A percentile compares a stretch with the other conserved stretches of the same genome.
These are phyloP conservation scores for Rhinophrynus dorsalis DNA, from an alignment of 2,797 vertebrate genomes.

Conservation along the genomic window DNA sequence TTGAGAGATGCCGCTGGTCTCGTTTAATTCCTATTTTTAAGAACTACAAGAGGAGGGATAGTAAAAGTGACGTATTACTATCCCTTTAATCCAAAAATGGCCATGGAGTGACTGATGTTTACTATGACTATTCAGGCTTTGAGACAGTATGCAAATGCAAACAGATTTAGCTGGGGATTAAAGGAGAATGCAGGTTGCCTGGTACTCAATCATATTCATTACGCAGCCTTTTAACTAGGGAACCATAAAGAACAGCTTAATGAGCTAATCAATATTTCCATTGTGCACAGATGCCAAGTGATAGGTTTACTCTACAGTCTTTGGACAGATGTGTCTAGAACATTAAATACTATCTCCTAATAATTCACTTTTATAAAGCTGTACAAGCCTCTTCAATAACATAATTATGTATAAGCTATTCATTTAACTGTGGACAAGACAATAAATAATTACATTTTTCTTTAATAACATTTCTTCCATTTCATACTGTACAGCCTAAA, in stretches of 20 bases:
- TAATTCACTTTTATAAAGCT: conserved; percentile 5
- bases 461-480: no score
- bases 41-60: no score
- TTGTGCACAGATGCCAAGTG: not conserved
- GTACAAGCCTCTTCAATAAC: not conserved
- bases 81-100: no score
- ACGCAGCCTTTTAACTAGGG: conserved; percentile 18
- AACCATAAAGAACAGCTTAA: conserved; percentile 26
- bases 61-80: no score
- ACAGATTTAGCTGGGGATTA: not conserved
- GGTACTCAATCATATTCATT: conserved; percentile 27
- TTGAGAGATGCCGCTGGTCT: no score
- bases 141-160: not conserved
- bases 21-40: no score
- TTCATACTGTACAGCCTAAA: no score
- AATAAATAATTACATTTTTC: no score
- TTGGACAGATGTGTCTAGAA: not conserved
- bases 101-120: no score
- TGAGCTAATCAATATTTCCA: conserved; percentile 17
- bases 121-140: no score
- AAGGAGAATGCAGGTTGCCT: not conserved
- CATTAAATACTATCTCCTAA: conserved; percentile 14
- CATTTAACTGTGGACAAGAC: not conserved
- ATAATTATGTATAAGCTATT: not conserved
- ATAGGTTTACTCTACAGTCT: not conserved